These are phyloP conservation scores for Gnathonemus echidnorhynchus DNA, from an alignment of 2,113 vertebrate species.

Conservation along the genomic window DNA sequence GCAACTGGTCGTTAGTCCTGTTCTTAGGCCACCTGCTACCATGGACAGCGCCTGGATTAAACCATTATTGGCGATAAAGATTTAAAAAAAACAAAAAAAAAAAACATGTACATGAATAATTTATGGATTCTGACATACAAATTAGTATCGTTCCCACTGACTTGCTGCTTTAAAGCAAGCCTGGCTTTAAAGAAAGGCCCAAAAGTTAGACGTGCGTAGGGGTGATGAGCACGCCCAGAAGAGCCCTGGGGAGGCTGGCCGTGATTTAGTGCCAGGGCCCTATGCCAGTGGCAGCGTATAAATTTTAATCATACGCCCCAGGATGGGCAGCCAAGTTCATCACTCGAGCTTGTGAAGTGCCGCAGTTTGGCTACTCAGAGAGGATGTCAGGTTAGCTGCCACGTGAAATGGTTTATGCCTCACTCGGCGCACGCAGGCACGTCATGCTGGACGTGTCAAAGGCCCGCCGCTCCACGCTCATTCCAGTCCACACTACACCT, in stretches of 20 bases:
- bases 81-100: no score
- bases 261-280: neutral
- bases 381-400: neutral
- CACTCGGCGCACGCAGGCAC: no score
- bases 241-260: neutral
- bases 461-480: neutral
- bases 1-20: neutral
- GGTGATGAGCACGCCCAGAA: neutral
- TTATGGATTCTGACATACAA: neutral
- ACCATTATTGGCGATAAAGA: neutral
- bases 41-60: neutral
- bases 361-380: neutral
- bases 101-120: neutral
- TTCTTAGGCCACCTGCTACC: neutral
- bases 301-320: neutral
- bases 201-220: neutral
- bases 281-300: neutral
- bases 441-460: neutral
- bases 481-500: neutral
- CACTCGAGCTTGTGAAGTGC: neutral
- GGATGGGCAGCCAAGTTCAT: neutral
- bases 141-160: neutral
- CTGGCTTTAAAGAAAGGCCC: neutral
- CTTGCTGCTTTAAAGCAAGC: neutral
- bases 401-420: neutral